Base-by-base conservation (phyloP, 2,113 vertebrate species). In the Boulengeromyrus knoepffleri region DNA sequence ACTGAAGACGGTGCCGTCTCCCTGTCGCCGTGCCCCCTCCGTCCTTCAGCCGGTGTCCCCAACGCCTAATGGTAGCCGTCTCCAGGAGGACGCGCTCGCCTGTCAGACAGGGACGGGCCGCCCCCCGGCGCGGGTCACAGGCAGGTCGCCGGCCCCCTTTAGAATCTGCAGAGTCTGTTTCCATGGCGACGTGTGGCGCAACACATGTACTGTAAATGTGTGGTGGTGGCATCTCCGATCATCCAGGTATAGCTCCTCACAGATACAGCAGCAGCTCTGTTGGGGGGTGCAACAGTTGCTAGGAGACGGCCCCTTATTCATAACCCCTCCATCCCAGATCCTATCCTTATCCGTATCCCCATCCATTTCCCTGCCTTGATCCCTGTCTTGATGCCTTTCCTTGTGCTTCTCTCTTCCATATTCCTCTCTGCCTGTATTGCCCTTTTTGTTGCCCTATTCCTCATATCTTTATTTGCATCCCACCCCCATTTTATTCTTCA, bases 111-210 rank as follows among this genome's bases (percentile, higher is more conserved):
- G 74, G 46, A 47, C 15, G 5, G 50, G 31, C 27, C 9, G 70
- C 49, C n/a, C 47, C 47, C 19, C 46, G 39, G 8, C 27, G 17
- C 6, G 27, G 42, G 47, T 46, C 58, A 46, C 56, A 52, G 66
- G 39, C 83, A 4, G 83, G 39, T 9, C 15, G 42, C 83, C 3
- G 49, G 27, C 2, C 56, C 52, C 89, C 84, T 56, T 87, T 46
- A 62, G 58, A 47, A 42, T 80, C 53, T 56, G 21, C 92, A 91
- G 91, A 92, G 94, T 94, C 95, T 94, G 94, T 95, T 96, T 93
- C 95, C 91, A 91, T 93, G 91, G 89, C 83, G 90, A 92, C 91
- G 12, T 24, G 45, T 52, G 88, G 42, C 15, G 87, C 92, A 90
- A 93, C 94, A 91, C 47, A n/a, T 36, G 19, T 13, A 83, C 80